phyloP scores from a whole-genome alignment of 2,888 invertebrate species.

The Ormyrus pomaceus region DNA sequence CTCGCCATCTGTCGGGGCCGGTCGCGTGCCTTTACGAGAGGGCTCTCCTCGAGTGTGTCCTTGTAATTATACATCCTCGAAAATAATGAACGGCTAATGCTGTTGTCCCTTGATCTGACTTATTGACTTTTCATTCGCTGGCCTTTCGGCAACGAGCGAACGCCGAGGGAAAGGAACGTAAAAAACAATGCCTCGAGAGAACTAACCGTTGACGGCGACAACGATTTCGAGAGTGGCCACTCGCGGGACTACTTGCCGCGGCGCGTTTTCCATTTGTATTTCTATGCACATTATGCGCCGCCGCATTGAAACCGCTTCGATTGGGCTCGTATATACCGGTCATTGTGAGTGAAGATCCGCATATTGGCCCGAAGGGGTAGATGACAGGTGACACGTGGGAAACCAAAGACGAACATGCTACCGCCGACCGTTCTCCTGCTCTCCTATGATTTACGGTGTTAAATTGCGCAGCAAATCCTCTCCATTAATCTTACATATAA shows the following conservation, averaged over 20 bases:
- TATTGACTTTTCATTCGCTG: slow-evolving; percentile 71
- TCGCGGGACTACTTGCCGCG: background rate
- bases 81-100: slow-evolving; percentile 73
- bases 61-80: slow-evolving; percentile 69
- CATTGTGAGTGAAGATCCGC: background rate
- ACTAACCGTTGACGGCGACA: background rate
- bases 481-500: slow-evolving; percentile 48
- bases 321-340: too few relatives aligned
- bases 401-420: slow-evolving; percentile 32
- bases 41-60: slow-evolving; percentile 35
- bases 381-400: slow-evolving; percentile 54
- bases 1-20: slow-evolving; percentile 69
- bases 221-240: slow-evolving; percentile 30
- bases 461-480: slow-evolving; percentile 51
- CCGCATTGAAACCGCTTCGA: background rate
- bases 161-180: background rate
- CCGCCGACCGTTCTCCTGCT: background rate
- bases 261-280: background rate
- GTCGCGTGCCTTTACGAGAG: slow-evolving; percentile 73
- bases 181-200: background rate
- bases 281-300: background rate
- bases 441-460: slow-evolving; percentile 51
- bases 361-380: background rate
- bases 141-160: background rate
- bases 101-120: slow-evolving; percentile 68